Base-by-base conservation (phyloP, 2,797 vertebrate species). In the Pangasius krempfi region DNA sequence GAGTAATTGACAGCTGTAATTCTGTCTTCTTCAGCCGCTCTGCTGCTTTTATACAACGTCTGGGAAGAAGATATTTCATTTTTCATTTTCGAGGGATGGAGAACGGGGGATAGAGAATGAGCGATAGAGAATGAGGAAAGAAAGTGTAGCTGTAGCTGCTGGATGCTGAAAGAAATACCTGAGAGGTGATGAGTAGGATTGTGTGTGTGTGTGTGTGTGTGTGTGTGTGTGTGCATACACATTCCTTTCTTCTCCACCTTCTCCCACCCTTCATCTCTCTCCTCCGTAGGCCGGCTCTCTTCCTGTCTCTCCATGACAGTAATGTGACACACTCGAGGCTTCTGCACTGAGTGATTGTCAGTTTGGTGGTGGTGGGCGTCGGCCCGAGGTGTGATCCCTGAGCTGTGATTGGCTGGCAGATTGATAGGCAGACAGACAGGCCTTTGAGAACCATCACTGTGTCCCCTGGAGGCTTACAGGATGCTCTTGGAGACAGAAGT, bases 301-400 rank as follows among this genome's bases (percentile, higher is more conserved):
- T 9, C 89, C 90, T 91, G 93, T 92, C 93, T 93, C 92, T 92
- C 76, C 75, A 89, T 95, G 95, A 94, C 95, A 95, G 94, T 95
- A 95, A 95, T 95, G 95, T 96, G 96, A 96, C 94, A 95, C 94
- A 93, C 93, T 94, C 92, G 93, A 94, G 93, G 93, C 91, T 90
- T 94, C 92, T 88, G 93, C 93, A 62, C 54, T 94, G 95, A 95
- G 94, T 93, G 95, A 95, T 95, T 95, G 96, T 95, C 95, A 94
- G 94, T 91, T 93, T 91, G 93, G 93, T 93, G 93, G 94, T 92
- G 93, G 94, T 92, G 94, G 94, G 93, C 94, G 93, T 93, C 94
- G 92, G 94, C 93, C 92, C 90, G 91, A 92, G 93, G 90, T 89
- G 91, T 93, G 92, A 94, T 93, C 91, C 82, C 88, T 93, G 92